Evolutionary conservation across 1,140 invertebrate genomes (phyloP).

Genomic region (Cydia strobilella): DNA sequence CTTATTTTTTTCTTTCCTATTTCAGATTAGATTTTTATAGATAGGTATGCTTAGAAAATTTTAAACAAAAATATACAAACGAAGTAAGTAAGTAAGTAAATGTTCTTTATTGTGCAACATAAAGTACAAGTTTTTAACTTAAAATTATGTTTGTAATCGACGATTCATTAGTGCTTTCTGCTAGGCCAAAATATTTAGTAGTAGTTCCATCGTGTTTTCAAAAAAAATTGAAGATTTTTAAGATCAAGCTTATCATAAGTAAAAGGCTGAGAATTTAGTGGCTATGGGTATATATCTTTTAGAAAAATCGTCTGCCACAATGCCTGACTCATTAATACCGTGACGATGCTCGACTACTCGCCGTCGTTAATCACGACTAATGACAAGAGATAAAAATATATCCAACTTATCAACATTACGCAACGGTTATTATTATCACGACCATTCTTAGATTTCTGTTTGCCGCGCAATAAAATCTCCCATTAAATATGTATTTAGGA

Average conservation of each 20-base stretch:
- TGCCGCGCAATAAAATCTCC: not conserved
- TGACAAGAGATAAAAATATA: conserved; percentile 49
- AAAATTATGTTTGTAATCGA: no score
- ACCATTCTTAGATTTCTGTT: conserved; percentile 6
- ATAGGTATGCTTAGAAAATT: no score
- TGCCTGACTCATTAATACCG: conserved; percentile 40
- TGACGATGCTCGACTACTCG: conserved; percentile 33
- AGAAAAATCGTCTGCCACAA: conserved; percentile 35
- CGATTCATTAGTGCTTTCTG: no score
- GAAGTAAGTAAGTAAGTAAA: no score
- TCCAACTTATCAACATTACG: conserved; percentile 37
- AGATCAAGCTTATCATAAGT: not conserved
- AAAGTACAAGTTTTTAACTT: no score
- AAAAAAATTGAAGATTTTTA: not conserved
- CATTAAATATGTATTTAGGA: conserved; percentile 29
- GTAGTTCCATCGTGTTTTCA: no score
- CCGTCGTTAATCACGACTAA: conserved; percentile 48
- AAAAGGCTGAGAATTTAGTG: not conserved
- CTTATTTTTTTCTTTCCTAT: no score
- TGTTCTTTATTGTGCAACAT: no score
- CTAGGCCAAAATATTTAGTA: no score
- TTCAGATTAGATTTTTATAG: no score
- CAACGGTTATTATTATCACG: conserved; percentile 39
- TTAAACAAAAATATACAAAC: no score
- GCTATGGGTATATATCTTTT: not conserved